A percentile compares a stretch with the other conserved stretches of the same genome.
Evolutionary conservation across 2,888 invertebrate species (phyloP).

Genomic region (Aleiodes alternator): DNA sequence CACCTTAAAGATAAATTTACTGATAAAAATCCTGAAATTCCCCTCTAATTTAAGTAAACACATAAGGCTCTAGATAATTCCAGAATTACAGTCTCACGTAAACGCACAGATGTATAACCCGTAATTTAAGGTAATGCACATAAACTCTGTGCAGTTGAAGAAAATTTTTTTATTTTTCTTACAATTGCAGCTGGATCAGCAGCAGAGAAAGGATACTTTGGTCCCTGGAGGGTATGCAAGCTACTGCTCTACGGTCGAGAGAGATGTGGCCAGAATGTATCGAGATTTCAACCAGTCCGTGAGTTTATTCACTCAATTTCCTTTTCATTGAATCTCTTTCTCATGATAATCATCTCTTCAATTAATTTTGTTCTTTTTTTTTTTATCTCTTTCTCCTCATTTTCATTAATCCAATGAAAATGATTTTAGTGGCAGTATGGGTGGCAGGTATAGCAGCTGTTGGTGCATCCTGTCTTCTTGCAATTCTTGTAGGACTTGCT

Average conservation of each 20-base stretch:
- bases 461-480: slow-evolving; percentile 84
- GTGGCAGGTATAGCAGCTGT: slow-evolving; percentile 88
- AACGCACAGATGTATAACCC: no score
- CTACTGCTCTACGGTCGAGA: slow-evolving; percentile 87
- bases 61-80: no score
- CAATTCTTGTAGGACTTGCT: slow-evolving; percentile 86
- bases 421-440: slow-evolving; percentile 85
- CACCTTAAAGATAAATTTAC: no score
- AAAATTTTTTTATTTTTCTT: slow-evolving; percentile 48
- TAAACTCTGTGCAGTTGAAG: background rate
- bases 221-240: slow-evolving; percentile 92
- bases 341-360: background rate
- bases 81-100: no score
- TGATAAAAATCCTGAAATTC: no score
- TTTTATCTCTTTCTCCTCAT: background rate
- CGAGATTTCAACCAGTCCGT: slow-evolving; percentile 88
- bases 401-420: slow-evolving; percentile 4
- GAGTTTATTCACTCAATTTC: slow-evolving; percentile 73
- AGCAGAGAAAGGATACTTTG: slow-evolving; percentile 89
- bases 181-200: slow-evolving; percentile 79
- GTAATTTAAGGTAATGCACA: no score
- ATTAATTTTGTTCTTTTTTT: background rate
- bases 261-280: slow-evolving; percentile 86
- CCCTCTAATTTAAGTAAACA: no score
- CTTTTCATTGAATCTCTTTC: background rate